Conservation (phyloP, 2,113 vertebrate genomes). For the Cnemophilus loriae region DNA sequence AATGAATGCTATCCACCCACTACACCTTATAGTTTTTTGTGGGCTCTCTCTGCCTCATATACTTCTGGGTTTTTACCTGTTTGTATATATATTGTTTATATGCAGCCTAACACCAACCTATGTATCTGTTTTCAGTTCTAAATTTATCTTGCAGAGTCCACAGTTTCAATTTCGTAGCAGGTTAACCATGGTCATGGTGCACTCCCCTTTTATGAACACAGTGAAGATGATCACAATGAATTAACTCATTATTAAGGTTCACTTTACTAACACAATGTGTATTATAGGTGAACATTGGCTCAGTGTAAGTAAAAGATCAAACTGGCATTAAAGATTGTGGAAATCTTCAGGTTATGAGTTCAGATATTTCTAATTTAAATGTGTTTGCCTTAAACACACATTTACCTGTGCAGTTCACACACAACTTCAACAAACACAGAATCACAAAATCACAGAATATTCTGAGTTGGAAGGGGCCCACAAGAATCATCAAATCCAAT, state of each 20-base stretch:
- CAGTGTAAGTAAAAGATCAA: background rate
- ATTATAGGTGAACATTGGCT: background rate
- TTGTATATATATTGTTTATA: background rate
- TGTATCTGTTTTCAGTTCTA: background rate
- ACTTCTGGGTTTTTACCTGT: background rate
- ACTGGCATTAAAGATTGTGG: background rate
- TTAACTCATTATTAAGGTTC: background rate
- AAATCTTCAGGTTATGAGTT: background rate
- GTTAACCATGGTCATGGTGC: background rate
- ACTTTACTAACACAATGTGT: background rate
- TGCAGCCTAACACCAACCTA: background rate
- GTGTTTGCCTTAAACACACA: background rate
- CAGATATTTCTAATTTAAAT: background rate
- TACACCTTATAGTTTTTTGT: background rate
- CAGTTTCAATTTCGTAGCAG: accelerated
- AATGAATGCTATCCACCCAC: background rate
- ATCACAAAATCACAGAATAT: background rate
- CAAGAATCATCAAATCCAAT: accelerated
- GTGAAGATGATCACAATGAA: background rate
- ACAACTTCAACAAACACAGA: background rate
- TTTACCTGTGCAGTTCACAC: background rate
- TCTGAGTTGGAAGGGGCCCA: background rate
- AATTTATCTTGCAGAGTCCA: background rate
- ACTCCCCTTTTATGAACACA: background rate
- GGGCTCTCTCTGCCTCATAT: background rate